Conservation (phyloP, 1,140 invertebrate species). For the Drosophila mayri region DNA sequence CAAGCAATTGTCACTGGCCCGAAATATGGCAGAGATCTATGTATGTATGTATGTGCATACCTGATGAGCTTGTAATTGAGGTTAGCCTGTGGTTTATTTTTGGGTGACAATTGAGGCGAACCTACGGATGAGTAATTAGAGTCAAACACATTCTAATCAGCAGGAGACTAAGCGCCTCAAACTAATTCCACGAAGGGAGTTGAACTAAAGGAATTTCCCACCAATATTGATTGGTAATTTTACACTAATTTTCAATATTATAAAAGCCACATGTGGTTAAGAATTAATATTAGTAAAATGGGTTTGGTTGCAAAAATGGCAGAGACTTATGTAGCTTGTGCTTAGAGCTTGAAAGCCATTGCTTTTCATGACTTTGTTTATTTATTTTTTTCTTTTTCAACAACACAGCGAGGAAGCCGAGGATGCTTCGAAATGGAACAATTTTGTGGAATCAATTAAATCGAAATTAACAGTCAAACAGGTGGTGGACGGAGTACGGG, state of each 20-base stretch:
- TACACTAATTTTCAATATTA: not conserved
- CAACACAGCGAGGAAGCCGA: conserved; percentile 62
- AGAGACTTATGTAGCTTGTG: not conserved
- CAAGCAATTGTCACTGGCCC: conserved; percentile 40
- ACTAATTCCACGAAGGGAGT: not conserved
- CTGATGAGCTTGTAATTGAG: conserved; percentile 56
- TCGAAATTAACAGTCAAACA: conserved; percentile 94
- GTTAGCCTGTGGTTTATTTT: conserved; percentile 46
- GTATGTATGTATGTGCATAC: conserved; percentile 40
- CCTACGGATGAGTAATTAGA: conserved; percentile 33
- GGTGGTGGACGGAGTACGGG: conserved; percentile 92
- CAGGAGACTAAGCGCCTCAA: not conserved
- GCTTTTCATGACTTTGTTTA: conserved; percentile 29
- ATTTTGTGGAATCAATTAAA: conserved; percentile 90
- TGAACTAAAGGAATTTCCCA: not conserved
- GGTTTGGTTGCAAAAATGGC: conserved; percentile 5
- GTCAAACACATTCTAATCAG: conserved; percentile 15
- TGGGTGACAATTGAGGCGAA: conserved; percentile 12
- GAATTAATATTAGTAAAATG: not conserved
- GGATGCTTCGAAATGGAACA: conserved; percentile 88
- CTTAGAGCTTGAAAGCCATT: conserved; percentile 10
- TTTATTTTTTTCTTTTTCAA: conserved; percentile 36
- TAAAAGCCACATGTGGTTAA: not conserved
- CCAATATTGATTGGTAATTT: not conserved
- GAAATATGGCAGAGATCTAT: conserved; percentile 18